Evolutionary conservation across 2,113 vertebrate genomes (phyloP), one percentile per base, ranked within the genome.

Genomic region (Hymenochirus boettgeri): DNA sequence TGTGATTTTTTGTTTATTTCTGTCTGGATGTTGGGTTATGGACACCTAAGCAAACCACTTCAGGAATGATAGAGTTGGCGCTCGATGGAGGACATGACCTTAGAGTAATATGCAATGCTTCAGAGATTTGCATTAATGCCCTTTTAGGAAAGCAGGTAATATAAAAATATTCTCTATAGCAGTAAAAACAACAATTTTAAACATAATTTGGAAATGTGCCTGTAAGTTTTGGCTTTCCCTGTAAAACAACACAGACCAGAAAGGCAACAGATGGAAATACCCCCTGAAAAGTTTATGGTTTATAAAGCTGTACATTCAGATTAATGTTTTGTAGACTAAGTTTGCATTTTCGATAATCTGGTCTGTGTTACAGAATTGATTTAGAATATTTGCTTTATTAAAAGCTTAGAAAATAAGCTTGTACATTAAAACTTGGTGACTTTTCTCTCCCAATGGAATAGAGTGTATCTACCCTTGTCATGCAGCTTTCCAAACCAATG

Each of bases 111-210:
- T 87, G 83, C 70, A 83, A 88, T 48, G 83, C 85, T 53, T 89
- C 90, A 73, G 83, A 88, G 74, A 86, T 86, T 75, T 88, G 85
- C 60, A 80, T 86, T 72, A 83, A 86, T 24, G 80, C 81, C 63
- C 85, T 90, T 73, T 87, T 91, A 79, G 84, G 86, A 90, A 89
- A 87, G 73, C 80, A 91, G 87, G 88, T 88, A 89, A 92, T 66
- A 77, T 26, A 48, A 47, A 57, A 19, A 64, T 55, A 57, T 55
- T 55, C n/a, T 31, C 7, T 26, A 7, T 53, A 53, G 39, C 39
- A 10, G 46, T 56, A 56, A 23, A 64, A 29, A 27, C 39, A 35
- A 45, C 12, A 3, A 55, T 64, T 56, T 22, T 46, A 64, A 64
- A 64, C 21, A 31, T 9, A 26, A 56, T 45, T 64, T 56, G 62